Conservation (phyloP, 2,797 vertebrate genomes). For the Galaxias olidus region DNA sequence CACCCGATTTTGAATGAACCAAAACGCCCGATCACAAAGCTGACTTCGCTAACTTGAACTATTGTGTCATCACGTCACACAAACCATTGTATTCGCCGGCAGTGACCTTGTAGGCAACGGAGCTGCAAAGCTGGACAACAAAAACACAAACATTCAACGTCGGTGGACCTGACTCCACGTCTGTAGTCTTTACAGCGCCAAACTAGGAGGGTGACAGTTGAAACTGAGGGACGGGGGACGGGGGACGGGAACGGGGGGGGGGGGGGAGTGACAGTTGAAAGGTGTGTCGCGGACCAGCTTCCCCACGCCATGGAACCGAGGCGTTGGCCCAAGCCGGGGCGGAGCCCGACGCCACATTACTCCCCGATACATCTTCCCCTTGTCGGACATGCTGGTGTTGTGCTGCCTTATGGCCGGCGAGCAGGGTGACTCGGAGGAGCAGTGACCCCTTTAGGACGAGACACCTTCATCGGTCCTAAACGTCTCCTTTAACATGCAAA, state of each 20-base stretch:
- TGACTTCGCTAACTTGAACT: constrained; percentile 30
- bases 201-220: constrained; percentile 44
- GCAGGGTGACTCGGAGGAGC: constrained; percentile 58
- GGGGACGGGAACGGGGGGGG: constrained; percentile 51
- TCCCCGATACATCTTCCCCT: constrained; percentile 79
- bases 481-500: constrained; percentile 74
- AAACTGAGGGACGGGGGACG: constrained; percentile 41
- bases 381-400: constrained; percentile 57
- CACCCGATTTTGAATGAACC: not conserved
- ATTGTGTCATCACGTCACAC: constrained; percentile 5
- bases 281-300: constrained; percentile 60
- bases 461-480: constrained; percentile 37
- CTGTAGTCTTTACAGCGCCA: constrained; percentile 31
- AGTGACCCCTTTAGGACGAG: constrained; percentile 27
- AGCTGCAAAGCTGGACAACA: not conserved
- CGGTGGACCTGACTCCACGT: constrained; percentile 20
- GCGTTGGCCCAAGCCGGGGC: constrained; percentile 33
- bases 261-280: constrained; percentile 67
- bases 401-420: constrained; percentile 61
- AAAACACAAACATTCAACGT: constrained; percentile 7
- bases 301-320: constrained; percentile 32
- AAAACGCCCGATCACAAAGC: not conserved
- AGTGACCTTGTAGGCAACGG: constrained; percentile 1
- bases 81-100: constrained; percentile 2
- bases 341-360: constrained; percentile 60